Evolutionary conservation across 1,140 invertebrate species (phyloP), one percentile per base, ranked within the genome.

Genomic region (Globodera ellingtonae): DNA sequence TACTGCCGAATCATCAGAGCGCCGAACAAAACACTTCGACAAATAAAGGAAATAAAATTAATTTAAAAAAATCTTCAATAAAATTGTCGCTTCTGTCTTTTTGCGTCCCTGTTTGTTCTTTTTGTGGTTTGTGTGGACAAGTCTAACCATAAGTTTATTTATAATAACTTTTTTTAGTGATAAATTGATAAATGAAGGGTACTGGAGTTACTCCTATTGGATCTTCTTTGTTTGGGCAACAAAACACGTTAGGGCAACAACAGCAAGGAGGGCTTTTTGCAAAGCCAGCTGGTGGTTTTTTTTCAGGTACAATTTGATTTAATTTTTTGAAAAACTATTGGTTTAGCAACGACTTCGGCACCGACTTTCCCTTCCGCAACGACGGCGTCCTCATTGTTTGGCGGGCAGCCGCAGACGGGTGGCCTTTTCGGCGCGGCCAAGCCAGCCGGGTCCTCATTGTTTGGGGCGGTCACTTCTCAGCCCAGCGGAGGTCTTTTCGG

Each of bases 331-430:
- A 6, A 62, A 62, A 18, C 18, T 18, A 62, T 62, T 62, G 3
- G n/a, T 62, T 62, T 18, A 62, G 56, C 56, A 10, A 62, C 56
- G 15, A 62, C 56, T 35, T 44, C 67, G 24, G 24, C 24, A 15
- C 6, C 67, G 35, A 15, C 75, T n/a, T 77, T 77, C 67, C 75
- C 62, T 13, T 47, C 75, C 24, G 15, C 75, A 2, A 77, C 75
- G 10, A 35, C 75, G n/a, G 24, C 75, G 13, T 18, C 35, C 35
- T 75, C 73, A 46, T 56, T 75, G 47, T 77, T 77, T 77, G 75
- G 75, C n/a, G 48, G 69, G 67, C 62, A 44, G 65, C 44, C 56
- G 15, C 10, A 50, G 21, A 24, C 75, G 10, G 62, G 62, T 6
- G 48, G 75, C 48, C 21, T 77, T 6, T 77, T 77, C 47, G 75